Percentiles rank a stretch among this genome's conserved stretches.
phyloP scores from a whole-genome alignment of 2,888 invertebrate genomes.

The Blastobasis adustella region DNA sequence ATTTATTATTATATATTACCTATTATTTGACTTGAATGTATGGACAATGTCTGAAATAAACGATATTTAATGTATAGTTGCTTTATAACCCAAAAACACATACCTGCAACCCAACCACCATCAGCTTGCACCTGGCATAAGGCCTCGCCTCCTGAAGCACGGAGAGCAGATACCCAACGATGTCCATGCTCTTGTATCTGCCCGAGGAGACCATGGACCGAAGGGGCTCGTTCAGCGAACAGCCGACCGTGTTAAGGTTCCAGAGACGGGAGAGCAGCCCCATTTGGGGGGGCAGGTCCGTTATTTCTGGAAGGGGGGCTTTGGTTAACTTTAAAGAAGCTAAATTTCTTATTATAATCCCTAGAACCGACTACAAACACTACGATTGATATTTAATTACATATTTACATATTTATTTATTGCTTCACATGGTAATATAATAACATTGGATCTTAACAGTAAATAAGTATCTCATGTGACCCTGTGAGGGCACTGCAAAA shows the following conservation, averaged over 20 bases:
- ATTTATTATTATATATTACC: too few species aligned
- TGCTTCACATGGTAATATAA: too few species aligned
- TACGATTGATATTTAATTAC: too few species aligned
- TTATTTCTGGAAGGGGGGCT: slow-evolving; percentile 76
- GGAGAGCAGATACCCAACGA: slow-evolving; percentile 92
- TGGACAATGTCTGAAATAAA: too few species aligned
- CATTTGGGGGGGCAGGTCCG: slow-evolving; percentile 95
- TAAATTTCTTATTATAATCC: too few species aligned
- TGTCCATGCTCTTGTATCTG: slow-evolving; percentile 96
- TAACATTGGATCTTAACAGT: too few species aligned
- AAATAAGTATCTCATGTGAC: too few species aligned
- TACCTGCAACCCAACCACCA: slow-evolving; percentile 93
- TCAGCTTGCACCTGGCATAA: slow-evolving; percentile 95
- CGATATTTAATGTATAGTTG: too few species aligned
- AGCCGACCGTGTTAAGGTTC: slow-evolving; percentile 95
- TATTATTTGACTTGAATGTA: too few species aligned
- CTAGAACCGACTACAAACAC: too few species aligned
- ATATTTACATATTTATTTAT: too few species aligned
- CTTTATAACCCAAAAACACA: background rate
- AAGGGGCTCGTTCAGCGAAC: slow-evolving; percentile 90
- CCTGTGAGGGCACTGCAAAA: too few species aligned
- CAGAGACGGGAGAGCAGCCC: slow-evolving; percentile 95
- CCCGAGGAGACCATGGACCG: slow-evolving; percentile 93
- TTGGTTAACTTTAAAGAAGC: slow-evolving; percentile 1
- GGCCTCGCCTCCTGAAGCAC: slow-evolving; percentile 90